Evolutionary conservation across 1,140 invertebrate species (phyloP).

Genomic region (Drosophila bocqueti): DNA sequence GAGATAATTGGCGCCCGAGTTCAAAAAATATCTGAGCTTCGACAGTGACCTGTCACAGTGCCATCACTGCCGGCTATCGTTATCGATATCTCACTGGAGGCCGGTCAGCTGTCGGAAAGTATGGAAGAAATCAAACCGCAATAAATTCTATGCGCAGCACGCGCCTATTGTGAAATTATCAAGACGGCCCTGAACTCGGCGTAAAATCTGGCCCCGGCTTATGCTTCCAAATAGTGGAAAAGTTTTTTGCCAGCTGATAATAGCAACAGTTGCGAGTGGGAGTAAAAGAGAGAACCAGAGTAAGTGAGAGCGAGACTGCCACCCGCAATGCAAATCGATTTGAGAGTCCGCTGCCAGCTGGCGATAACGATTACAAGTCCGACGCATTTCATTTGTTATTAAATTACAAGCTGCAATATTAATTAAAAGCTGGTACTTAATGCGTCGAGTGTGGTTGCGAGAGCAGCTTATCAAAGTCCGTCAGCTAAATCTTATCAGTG

Average conservation of each 20-base stretch:
- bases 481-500: constrained; percentile 55
- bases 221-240: constrained; percentile 39
- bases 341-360: constrained; percentile 45
- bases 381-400: constrained; percentile 13
- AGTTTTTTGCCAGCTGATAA: constrained; percentile 43
- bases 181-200: constrained; percentile 61
- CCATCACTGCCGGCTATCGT: constrained; percentile 41
- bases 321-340: constrained; percentile 34
- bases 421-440: constrained; percentile 24
- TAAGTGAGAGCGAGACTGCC: neutral
- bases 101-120: constrained; percentile 7
- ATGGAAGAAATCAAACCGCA: neutral
- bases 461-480: constrained; percentile 28
- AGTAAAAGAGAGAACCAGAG: neutral
- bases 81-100: constrained; percentile 39
- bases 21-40: constrained; percentile 27
- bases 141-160: constrained; percentile 8
- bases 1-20: constrained; percentile 25
- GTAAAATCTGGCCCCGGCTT: constrained; percentile 8
- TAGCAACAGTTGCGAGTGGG: constrained; percentile 16
- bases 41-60: constrained; percentile 8
- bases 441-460: constrained; percentile 1
- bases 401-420: constrained; percentile 24
- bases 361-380: constrained; percentile 69
- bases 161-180: constrained; percentile 15